Evolutionary conservation across 1,140 invertebrate genomes (phyloP), one percentile per base, ranked within the genome.

Genomic region (Lepidurus packardi): DNA sequence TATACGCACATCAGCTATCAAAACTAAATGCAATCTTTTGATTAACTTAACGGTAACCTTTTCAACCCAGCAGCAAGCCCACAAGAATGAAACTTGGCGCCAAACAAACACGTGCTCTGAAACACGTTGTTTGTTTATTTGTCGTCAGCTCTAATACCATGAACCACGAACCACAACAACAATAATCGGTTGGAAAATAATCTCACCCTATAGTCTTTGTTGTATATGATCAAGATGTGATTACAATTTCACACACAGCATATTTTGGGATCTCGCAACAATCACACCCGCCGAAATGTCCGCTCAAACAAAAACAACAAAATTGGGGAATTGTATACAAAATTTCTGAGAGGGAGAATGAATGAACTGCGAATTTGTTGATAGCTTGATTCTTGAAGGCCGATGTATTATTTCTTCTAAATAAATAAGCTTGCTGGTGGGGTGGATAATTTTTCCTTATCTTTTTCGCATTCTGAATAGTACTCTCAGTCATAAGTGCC

Each of bases 171-270:
- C 6, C 16, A 10, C 10, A 47, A 47, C 45, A 47, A 47, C 10
- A 16, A 47, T 10, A 6, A 47, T 47, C 0, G 45, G 5, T 47
- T 47, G 10, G 16, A 47, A 16, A 16, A 47, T 47, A 34, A 34
- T 65, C 13, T 21, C 16, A 65, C 13, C 53, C 21, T 11, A 65
- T 13, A 65, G 34, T 34, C 34, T 65, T 16, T 65, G 53, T 16
- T 65, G 53, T 65, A 65, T 65, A 65, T 65, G 16, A 65, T 65
- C 53, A 65, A 65, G 16, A n/a, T 9, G 16, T 65, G 53, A 65
- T n/a, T 65, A 65, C 8, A 65, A 65, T 65, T 65, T 65, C 21
- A 65, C 53, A 47, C 45, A 47, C 45, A 47, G 53, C 53, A 65
- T 16, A 65, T 34, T 34, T 34, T 34, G n/a, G 16, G 8, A 16